Percentiles rank a stretch among this genome's conserved stretches.
Evolutionary conservation across 92 coral and sea anemone species (phyloP).

Genomic region (Muricea muricata): DNA sequence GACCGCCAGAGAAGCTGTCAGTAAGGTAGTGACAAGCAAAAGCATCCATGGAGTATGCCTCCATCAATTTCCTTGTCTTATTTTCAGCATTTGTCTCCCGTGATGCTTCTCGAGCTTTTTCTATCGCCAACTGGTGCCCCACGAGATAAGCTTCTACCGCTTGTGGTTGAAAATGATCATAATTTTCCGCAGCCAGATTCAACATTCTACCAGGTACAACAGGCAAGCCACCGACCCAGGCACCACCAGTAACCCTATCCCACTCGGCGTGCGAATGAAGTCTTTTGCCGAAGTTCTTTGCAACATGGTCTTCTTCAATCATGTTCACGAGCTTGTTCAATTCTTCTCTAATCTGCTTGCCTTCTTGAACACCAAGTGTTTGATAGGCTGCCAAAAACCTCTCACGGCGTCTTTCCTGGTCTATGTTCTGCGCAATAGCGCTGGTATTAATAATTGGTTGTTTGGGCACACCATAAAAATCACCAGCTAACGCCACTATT

Average conservation of each 20-base stretch:
- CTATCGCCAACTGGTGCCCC: constrained; percentile 62
- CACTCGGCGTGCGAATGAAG: neutral
- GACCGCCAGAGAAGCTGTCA: constrained; percentile 21
- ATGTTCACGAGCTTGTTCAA: neutral
- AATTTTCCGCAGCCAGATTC: constrained; percentile 48
- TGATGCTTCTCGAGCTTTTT: constrained; percentile 43
- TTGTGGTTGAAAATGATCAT: constrained; percentile 64
- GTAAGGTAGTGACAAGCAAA: constrained; percentile 33
- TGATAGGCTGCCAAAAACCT: neutral
- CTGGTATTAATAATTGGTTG: neutral
- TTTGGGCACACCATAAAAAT: neutral
- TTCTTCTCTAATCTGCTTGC: neutral
- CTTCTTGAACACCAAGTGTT: neutral
- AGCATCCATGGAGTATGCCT: constrained; percentile 28
- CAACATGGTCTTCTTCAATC: neutral
- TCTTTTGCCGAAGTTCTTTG: neutral
- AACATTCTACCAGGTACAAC: constrained; percentile 39
- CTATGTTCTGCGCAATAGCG: neutral
- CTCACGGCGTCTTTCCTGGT: neutral
- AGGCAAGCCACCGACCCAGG: constrained; percentile 42
- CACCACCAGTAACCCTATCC: constrained; percentile 26
- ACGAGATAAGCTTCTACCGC: constrained; percentile 54
- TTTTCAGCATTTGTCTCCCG: neutral
- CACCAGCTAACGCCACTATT: constrained; percentile 1
- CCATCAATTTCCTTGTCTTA: neutral